Percentiles rank a stretch among this genome's conserved stretches.
phyloP scores from a whole-genome alignment of 2,888 invertebrate genomes.

The Ptilodon capucinus region DNA sequence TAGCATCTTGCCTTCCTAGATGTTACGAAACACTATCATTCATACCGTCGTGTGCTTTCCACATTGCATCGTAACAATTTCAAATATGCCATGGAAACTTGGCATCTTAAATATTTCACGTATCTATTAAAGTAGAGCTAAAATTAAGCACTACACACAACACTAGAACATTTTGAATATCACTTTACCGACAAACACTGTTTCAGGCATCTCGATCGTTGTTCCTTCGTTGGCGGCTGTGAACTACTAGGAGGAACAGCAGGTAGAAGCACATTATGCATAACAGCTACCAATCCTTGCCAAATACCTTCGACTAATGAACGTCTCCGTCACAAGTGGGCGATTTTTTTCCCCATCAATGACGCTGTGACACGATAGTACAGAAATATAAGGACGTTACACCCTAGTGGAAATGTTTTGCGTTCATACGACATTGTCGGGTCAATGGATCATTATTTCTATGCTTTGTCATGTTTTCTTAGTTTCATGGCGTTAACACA shows the following conservation, averaged over 20 bases:
- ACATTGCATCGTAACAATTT: not conserved
- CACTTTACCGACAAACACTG: constrained; percentile 67
- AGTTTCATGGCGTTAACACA: not conserved
- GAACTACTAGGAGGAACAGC: constrained; percentile 56
- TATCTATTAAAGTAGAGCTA: not conserved
- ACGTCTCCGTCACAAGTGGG: constrained; percentile 48
- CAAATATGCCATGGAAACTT: not conserved
- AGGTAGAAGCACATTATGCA: constrained; percentile 56
- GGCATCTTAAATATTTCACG: not conserved
- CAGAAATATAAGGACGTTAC: constrained; percentile 50
- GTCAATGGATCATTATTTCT: constrained; percentile 48
- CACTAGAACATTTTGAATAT: constrained; percentile 18
- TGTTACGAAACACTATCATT: not conserved
- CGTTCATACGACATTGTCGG: constrained; percentile 41
- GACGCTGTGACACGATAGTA: constrained; percentile 32
- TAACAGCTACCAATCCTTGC: constrained; percentile 54
- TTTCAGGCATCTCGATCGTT: constrained; percentile 66
- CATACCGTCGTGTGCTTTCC: not conserved
- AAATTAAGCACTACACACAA: constrained; percentile 5
- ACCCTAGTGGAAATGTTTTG: constrained; percentile 48
- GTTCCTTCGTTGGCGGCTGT: constrained; percentile 59
- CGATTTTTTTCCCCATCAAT: constrained; percentile 40
- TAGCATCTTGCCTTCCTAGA: not conserved
- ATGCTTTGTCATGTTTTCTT: constrained; percentile 6
- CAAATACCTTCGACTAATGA: constrained; percentile 68